A percentile compares a stretch with the other conserved stretches of the same genome.
phyloP scores from a whole-genome alignment of 2,113 vertebrate species.

The Hippocampus zosterae region DNA sequence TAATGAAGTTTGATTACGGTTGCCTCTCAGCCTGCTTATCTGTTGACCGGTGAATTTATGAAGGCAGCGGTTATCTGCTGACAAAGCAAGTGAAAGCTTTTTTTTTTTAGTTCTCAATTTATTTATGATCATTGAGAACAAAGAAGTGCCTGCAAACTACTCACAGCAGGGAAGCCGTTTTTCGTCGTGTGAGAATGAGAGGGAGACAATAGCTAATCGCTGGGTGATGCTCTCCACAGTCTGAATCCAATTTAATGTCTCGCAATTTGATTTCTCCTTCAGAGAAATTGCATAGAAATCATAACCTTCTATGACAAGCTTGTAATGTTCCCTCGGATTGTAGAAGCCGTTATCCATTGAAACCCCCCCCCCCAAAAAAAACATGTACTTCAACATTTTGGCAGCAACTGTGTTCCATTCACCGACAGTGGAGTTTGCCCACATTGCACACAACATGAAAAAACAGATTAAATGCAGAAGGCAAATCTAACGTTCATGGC shows the following conservation, averaged over 20 bases:
- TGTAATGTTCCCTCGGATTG: conserved; percentile 39
- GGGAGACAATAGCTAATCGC: conserved; percentile 39
- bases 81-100: too few relatives aligned
- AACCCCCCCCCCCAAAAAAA: not conserved
- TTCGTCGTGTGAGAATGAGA: not conserved
- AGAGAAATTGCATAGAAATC: conserved; percentile 25
- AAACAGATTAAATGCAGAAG: too few relatives aligned
- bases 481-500: too few relatives aligned
- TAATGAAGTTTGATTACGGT: too few relatives aligned
- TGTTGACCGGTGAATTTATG: too few relatives aligned
- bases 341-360: conserved; percentile 43
- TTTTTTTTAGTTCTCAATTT: too few relatives aligned
- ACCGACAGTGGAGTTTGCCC: conserved; percentile 37
- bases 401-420: conserved; percentile 38
- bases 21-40: too few relatives aligned
- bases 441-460: not conserved
- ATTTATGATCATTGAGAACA: too few relatives aligned
- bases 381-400: conserved; percentile 39
- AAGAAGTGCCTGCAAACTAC: too few relatives aligned
- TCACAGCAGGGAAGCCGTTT: too few relatives aligned
- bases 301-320: conserved; percentile 38
- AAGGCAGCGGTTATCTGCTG: too few relatives aligned
- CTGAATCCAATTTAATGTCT: conserved; percentile 29
- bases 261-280: conserved; percentile 43
- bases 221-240: conserved; percentile 38